Evolutionary conservation across 2,888 invertebrate species (phyloP).

Genomic region (Atethmia centrago): DNA sequence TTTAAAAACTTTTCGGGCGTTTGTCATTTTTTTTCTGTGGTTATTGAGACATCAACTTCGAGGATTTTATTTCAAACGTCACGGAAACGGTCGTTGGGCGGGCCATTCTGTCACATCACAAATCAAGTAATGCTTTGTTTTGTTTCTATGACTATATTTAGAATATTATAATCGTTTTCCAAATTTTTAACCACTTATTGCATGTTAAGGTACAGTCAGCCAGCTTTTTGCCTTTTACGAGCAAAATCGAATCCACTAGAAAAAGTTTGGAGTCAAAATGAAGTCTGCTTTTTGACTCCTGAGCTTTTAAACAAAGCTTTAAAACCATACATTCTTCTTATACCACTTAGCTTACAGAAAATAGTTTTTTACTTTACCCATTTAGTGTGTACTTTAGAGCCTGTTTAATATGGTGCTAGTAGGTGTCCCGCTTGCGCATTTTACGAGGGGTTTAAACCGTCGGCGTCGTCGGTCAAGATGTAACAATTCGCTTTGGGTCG

Average conservation of each 20-base stretch:
- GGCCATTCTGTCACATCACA: slow-evolving; percentile 45
- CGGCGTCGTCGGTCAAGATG: slow-evolving; percentile 57
- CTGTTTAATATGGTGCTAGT: slow-evolving; percentile 59
- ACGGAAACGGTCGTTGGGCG: slow-evolving; percentile 35
- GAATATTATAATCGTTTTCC: background rate
- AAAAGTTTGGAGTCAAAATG: too few relatives aligned
- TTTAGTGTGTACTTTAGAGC: slow-evolving; percentile 51
- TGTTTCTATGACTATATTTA: slow-evolving; percentile 7
- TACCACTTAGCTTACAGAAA: slow-evolving; percentile 32
- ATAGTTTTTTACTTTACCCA: slow-evolving; percentile 38
- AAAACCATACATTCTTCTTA: slow-evolving; percentile 16
- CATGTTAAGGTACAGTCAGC: background rate
- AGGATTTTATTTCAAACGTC: slow-evolving; percentile 36
- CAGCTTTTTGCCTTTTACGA: background rate
- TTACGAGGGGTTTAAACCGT: slow-evolving; percentile 68
- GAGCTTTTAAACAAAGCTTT: slow-evolving; percentile 7
- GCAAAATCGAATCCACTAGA: background rate
- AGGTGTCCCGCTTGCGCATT: slow-evolving; percentile 62
- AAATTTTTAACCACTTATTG: background rate
- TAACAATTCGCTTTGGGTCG: slow-evolving; percentile 67
- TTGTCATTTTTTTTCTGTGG: slow-evolving; percentile 36
- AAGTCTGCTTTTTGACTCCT: background rate
- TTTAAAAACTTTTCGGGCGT: slow-evolving; percentile 35
- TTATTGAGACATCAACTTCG: slow-evolving; percentile 38
- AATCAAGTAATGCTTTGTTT: slow-evolving; percentile 45